Evolutionary conservation across 1,140 invertebrate genomes (phyloP).

Genomic region (Limonius californicus): DNA sequence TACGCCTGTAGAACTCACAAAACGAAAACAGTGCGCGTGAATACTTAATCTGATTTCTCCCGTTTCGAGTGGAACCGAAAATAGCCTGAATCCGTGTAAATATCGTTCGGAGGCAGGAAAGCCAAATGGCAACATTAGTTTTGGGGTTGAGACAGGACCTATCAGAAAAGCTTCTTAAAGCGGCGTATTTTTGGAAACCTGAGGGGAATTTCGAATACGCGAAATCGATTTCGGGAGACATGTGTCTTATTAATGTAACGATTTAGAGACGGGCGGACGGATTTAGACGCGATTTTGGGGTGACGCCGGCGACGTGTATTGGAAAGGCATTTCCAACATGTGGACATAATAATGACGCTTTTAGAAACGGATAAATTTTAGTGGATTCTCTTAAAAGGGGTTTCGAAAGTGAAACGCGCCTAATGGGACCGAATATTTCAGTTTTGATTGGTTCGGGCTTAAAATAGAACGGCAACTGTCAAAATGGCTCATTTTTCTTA

Average conservation of each 20-base stretch:
- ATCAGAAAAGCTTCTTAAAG: too few species aligned
- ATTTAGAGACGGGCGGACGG: conserved; percentile 16
- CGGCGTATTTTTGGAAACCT: conserved; percentile 27
- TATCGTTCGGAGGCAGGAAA: too few species aligned
- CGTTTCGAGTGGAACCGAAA: too few species aligned
- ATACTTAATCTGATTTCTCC: too few species aligned
- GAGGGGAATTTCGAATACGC: conserved; percentile 21
- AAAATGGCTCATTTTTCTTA: too few species aligned
- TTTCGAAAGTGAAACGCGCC: not conserved
- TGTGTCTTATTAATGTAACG: conserved; percentile 27
- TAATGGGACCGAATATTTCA: too few species aligned
- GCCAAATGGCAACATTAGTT: conserved; percentile 23
- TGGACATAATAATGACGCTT: conserved; percentile 22
- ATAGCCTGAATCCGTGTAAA: too few species aligned
- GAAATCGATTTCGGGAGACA: conserved; percentile 26
- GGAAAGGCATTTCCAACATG: conserved; percentile 23
- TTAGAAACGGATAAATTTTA: conserved; percentile 21
- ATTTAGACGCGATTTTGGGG: conserved; percentile 13
- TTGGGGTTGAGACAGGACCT: conserved; percentile 2
- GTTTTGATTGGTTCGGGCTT: too few species aligned
- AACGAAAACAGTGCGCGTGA: too few species aligned
- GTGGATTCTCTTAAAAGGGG: not conserved
- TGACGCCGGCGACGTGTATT: conserved; percentile 16
- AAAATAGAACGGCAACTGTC: too few species aligned
- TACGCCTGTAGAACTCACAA: not conserved